These are phyloP conservation scores for Uropetala carovei DNA, from an alignment of 2,888 invertebrate genomes.

Conservation along the genomic window DNA sequence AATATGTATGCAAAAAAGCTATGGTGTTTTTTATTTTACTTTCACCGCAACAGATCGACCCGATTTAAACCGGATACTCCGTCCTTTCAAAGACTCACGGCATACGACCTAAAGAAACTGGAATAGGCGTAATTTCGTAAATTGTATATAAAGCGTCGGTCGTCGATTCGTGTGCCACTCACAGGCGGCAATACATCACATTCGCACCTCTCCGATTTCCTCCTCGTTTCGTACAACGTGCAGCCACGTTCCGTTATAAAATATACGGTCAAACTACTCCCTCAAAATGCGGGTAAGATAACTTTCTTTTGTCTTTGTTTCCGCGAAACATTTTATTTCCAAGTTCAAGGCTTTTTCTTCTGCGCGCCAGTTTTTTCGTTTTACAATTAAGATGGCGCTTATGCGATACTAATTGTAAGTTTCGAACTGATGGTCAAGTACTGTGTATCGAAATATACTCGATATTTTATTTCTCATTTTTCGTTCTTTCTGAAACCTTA, in stretches of 20 bases:
- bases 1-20: not conserved
- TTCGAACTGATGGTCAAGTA: too few species aligned
- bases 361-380: too few species aligned
- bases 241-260: not conserved
- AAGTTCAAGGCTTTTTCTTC: too few species aligned
- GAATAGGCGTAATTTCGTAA: not conserved
- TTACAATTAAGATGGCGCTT: too few species aligned
- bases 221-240: not conserved
- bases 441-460: too few species aligned
- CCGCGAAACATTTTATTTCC: not conserved
- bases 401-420: not conserved
- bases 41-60: not conserved
- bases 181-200: not conserved
- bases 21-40: not conserved
- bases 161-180: not conserved
- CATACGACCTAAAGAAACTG: constrained; percentile 12
- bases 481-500: too few species aligned
- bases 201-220: not conserved
- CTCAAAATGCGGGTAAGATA: constrained; percentile 15
- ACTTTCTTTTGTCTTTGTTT: not conserved
- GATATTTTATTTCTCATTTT: too few species aligned
- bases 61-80: not conserved
- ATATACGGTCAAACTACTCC: not conserved
- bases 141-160: not conserved
- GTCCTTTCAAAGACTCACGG: not conserved